Percentiles rank a stretch among this genome's conserved stretches.
phyloP scores from a whole-genome alignment of 2,113 vertebrate species.

The Hydropotes inermis region DNA sequence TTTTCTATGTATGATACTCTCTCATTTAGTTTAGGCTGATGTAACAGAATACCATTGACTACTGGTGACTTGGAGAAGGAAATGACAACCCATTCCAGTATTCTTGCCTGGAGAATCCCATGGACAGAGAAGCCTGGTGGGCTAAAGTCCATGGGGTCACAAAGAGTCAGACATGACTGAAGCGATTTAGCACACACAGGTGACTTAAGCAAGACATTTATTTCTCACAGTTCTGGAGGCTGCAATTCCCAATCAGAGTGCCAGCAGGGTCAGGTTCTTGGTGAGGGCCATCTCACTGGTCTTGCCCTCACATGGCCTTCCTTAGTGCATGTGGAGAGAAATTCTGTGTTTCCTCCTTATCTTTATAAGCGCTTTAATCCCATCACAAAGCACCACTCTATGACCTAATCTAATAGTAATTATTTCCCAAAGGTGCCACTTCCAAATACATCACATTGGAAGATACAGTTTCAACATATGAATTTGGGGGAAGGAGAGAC shows the following conservation, averaged over 20 bases:
- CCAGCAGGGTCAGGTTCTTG: neutral
- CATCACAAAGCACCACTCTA: neutral
- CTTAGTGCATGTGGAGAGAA: neutral
- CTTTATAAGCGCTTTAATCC: neutral
- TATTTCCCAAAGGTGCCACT: neutral
- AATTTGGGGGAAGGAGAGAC: neutral
- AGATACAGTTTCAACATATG: neutral
- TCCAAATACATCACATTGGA: neutral
- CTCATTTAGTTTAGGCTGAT: neutral
- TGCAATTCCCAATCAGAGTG: neutral
- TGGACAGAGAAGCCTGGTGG: too few species aligned
- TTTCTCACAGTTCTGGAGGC: neutral
- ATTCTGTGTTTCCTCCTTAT: neutral
- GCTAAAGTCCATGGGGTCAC: too few species aligned
- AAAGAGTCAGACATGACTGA: too few species aligned
- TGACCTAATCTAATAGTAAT: neutral
- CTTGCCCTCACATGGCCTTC: neutral
- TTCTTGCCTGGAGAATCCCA: neutral
- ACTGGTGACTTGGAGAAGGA: neutral
- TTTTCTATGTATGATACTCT: neutral
- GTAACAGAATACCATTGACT: neutral
- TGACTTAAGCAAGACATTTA: neutral
- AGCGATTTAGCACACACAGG: too few species aligned
- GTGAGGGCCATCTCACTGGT: neutral
- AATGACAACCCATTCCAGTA: neutral